A percentile compares a stretch with the other conserved stretches of the same genome.
Evolutionary conservation across 2,797 vertebrate genomes (phyloP).

Genomic region (Antrozous pallidus): DNA sequence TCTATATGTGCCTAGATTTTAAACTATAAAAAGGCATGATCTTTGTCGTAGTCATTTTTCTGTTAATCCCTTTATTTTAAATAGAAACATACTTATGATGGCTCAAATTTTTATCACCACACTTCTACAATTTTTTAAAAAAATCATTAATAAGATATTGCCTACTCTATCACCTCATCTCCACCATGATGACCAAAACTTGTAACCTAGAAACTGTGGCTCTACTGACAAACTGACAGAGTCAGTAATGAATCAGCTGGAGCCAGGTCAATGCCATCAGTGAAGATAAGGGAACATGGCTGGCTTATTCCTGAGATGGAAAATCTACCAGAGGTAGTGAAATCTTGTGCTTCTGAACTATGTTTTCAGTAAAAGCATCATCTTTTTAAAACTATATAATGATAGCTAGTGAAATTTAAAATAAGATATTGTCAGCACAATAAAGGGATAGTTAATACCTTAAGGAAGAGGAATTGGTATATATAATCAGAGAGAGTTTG

Average conservation of each 20-base stretch:
- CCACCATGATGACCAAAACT: background rate
- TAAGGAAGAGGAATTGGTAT: background rate
- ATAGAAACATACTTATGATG: background rate
- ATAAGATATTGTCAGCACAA: background rate
- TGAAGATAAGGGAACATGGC: background rate
- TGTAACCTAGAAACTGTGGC: background rate
- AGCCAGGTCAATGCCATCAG: background rate
- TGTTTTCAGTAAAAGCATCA: background rate
- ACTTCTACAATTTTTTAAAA: background rate
- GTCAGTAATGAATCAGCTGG: background rate
- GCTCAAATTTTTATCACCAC: background rate
- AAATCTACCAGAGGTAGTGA: background rate
- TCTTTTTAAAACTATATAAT: background rate
- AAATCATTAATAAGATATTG: background rate
- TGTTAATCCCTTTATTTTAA: background rate
- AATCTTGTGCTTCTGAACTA: background rate
- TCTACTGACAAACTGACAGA: background rate
- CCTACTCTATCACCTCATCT: background rate
- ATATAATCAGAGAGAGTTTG: background rate
- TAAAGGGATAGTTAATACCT: background rate
- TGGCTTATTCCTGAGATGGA: background rate
- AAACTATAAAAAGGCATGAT: background rate
- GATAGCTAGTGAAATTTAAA: background rate
- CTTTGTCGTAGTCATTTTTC: background rate
- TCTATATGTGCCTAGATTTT: background rate